Percentiles rank a stretch among this genome's conserved stretches.
phyloP scores from a whole-genome alignment of 2,113 vertebrate species.

The Isichthys henryi region DNA sequence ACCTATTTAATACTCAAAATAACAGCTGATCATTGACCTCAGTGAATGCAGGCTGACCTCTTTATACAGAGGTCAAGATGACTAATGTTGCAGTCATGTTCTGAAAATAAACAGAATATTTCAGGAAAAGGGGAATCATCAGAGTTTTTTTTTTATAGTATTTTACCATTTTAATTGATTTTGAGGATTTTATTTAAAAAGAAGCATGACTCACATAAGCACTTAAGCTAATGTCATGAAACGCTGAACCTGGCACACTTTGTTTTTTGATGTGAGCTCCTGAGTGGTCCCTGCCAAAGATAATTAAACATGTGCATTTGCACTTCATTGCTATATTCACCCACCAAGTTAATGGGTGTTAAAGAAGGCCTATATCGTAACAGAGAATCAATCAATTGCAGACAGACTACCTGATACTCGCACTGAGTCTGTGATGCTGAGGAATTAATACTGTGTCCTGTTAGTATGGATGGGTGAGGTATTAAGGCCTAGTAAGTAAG shows the following conservation, averaged over 20 bases:
- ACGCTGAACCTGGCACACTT: neutral
- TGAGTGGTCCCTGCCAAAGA: neutral
- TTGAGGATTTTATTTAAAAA: neutral
- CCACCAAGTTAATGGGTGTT: too few species aligned
- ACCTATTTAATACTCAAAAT: neutral
- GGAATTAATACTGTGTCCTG: too few species aligned
- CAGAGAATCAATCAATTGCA: too few species aligned
- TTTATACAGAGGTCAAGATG: neutral
- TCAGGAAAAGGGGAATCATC: neutral
- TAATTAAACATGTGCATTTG: neutral
- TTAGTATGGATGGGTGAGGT: too few species aligned
- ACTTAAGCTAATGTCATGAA: neutral
- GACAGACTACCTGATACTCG: too few species aligned
- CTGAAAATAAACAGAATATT: neutral
- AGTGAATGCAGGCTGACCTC: too few species aligned
- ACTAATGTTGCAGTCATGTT: neutral
- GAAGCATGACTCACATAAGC: neutral
- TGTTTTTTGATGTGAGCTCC: neutral
- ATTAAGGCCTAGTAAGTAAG: too few species aligned
- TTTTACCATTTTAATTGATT: neutral
- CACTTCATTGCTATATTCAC: too few species aligned
- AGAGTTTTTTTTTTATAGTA: neutral
- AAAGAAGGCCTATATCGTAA: too few species aligned
- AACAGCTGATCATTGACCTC: neutral
- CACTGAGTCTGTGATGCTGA: too few species aligned